Evolutionary conservation across 2,797 vertebrate species (phyloP).

Genomic region (Pelochelys cantorii): DNA sequence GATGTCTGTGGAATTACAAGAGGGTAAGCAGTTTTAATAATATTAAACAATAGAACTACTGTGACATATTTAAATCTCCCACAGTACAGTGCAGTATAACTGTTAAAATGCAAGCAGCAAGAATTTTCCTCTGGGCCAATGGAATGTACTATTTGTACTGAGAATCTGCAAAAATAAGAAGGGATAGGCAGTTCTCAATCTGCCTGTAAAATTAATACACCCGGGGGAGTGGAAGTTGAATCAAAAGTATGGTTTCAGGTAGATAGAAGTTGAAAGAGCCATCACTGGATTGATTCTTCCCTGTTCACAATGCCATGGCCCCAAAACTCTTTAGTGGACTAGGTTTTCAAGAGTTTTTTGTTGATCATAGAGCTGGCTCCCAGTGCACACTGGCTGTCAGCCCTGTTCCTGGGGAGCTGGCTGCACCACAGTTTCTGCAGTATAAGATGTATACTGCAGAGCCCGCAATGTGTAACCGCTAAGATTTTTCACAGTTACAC

Average conservation of each 20-base stretch:
- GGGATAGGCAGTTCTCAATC: constrained; percentile 33
- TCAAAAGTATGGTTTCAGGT: background rate
- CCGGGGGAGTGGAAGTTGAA: background rate
- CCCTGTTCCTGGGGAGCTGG: no score
- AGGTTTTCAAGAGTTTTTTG: background rate
- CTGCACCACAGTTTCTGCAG: no score
- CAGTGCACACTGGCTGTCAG: no score
- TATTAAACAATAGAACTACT: constrained; percentile 70
- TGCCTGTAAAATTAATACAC: constrained; percentile 48
- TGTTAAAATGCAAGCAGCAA: constrained; percentile 62
- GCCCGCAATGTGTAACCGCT: no score
- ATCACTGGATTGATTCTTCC: background rate
- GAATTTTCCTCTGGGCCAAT: constrained; percentile 62
- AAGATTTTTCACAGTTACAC: no score
- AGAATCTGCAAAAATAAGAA: background rate
- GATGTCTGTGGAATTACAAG: constrained; percentile 41
- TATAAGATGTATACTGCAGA: no score
- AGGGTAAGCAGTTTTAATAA: constrained; percentile 48
- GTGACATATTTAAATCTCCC: constrained; percentile 69
- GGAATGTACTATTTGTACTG: constrained; percentile 66
- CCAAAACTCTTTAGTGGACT: background rate
- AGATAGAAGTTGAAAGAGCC: background rate
- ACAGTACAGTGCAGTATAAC: constrained; percentile 31
- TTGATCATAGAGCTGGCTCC: background rate
- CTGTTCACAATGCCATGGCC: background rate